Percentiles rank a stretch among this genome's conserved stretches.
phyloP scores from a whole-genome alignment of 1,140 invertebrate genomes.

The Microplitis demolitor region DNA sequence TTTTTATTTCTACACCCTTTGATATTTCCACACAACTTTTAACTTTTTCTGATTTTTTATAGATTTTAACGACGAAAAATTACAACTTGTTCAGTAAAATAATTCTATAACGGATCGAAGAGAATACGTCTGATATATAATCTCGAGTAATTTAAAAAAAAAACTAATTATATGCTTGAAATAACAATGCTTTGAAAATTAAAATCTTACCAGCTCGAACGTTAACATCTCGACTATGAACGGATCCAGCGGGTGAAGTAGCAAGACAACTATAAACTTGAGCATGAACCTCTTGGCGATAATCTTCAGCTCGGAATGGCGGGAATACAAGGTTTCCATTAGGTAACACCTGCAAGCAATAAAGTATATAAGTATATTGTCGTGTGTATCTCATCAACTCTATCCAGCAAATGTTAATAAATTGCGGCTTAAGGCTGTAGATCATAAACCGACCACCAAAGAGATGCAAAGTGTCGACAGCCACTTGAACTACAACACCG shows the following conservation, averaged over 20 bases:
- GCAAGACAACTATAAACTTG: constrained; percentile 92
- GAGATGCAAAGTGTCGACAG: constrained; percentile 11
- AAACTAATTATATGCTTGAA: neutral
- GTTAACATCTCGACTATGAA: constrained; percentile 90
- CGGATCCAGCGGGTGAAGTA: constrained; percentile 84
- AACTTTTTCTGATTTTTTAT: no score
- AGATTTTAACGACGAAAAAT: neutral
- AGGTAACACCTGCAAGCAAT: constrained; percentile 71
- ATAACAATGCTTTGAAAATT: neutral
- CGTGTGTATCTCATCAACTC: neutral
- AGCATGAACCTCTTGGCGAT: constrained; percentile 90
- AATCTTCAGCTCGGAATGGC: constrained; percentile 90
- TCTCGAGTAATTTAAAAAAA: neutral
- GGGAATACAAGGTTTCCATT: constrained; percentile 94
- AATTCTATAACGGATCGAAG: neutral
- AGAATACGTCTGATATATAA: constrained; percentile 9
- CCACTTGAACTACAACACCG: constrained; percentile 16
- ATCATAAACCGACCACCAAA: constrained; percentile 1
- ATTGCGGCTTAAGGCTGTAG: neutral
- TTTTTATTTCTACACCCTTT: no score
- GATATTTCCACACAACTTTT: no score
- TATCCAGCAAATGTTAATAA: neutral
- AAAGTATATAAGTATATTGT: constrained; percentile 18
- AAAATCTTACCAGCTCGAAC: constrained; percentile 85
- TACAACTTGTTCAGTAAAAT: neutral